phyloP scores from a whole-genome alignment of 2,888 invertebrate species.

The Julus scandinavius region DNA sequence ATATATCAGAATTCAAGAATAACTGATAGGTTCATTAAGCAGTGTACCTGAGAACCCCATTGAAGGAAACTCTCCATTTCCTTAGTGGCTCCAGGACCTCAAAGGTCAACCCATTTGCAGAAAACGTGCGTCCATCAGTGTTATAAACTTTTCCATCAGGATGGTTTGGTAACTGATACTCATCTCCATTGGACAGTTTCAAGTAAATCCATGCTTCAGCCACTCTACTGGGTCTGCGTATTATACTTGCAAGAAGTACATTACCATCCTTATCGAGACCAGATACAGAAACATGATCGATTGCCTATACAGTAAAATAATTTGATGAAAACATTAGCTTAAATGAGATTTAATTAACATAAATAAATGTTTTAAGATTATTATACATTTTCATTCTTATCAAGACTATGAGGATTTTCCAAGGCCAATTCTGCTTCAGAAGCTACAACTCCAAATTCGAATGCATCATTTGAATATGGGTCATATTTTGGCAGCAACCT shows the following conservation, averaged over 20 bases:
- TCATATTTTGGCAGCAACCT: neutral
- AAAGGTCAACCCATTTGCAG: conserved; percentile 42
- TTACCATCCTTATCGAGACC: conserved; percentile 46
- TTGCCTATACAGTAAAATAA: neutral
- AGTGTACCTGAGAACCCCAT: conserved; percentile 38
- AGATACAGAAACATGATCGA: conserved; percentile 31
- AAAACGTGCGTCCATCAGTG: conserved; percentile 44
- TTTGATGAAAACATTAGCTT: neutral
- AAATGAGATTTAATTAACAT: neutral
- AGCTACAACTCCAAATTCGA: neutral
- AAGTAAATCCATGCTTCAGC: conserved; percentile 47
- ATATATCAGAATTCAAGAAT: neutral
- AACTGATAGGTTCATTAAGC: neutral
- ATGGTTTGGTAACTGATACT: conserved; percentile 42
- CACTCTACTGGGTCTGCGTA: neutral
- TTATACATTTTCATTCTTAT: neutral
- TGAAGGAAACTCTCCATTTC: conserved; percentile 48
- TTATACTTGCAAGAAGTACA: neutral
- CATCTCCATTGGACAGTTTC: conserved; percentile 1
- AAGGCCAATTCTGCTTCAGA: neutral
- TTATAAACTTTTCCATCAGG: conserved; percentile 48
- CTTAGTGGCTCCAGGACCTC: conserved; percentile 50
- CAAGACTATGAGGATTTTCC: neutral
- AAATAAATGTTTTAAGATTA: neutral
- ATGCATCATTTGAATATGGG: neutral